Conservation (phyloP, 64 coral and sea anemone genomes). For the Montipora foliosa region DNA sequence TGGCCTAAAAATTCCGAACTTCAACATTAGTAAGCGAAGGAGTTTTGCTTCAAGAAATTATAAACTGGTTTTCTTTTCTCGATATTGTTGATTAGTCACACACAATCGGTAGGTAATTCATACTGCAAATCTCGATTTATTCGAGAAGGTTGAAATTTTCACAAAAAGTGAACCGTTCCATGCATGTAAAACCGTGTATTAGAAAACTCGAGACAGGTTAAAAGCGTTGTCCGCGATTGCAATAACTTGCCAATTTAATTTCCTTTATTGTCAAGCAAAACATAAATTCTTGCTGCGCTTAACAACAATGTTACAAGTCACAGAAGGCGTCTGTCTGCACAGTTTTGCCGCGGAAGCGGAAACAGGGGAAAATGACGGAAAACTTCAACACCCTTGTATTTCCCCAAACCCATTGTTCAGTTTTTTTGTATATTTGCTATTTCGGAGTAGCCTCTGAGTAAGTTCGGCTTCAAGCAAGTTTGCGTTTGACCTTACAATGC, state of each 20-base stretch:
- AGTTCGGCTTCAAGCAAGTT: too few species aligned
- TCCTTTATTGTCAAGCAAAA: neutral
- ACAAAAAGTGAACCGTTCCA: too few species aligned
- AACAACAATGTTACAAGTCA: too few species aligned
- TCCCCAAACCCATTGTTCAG: too few species aligned
- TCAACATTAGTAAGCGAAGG: neutral
- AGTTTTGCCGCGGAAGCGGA: too few species aligned
- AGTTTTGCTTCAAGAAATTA: neutral
- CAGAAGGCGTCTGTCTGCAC: neutral
- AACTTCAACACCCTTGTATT: too few species aligned
- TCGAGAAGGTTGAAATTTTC: too few species aligned
- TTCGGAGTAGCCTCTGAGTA: too few species aligned
- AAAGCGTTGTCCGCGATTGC: too few species aligned
- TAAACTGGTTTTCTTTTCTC: neutral
- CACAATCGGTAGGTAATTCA: neutral
- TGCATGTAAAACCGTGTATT: neutral
- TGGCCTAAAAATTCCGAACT: neutral
- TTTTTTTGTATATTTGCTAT: too few species aligned
- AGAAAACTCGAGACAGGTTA: neutral
- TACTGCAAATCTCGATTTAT: too few species aligned
- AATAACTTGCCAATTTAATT: neutral
- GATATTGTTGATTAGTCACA: neutral
- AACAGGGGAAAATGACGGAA: too few species aligned
- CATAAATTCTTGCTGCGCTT: neutral
- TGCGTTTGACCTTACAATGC: neutral